Evolutionary conservation across 2,888 invertebrate genomes (phyloP).

Genomic region (Campoplex capitator): DNA sequence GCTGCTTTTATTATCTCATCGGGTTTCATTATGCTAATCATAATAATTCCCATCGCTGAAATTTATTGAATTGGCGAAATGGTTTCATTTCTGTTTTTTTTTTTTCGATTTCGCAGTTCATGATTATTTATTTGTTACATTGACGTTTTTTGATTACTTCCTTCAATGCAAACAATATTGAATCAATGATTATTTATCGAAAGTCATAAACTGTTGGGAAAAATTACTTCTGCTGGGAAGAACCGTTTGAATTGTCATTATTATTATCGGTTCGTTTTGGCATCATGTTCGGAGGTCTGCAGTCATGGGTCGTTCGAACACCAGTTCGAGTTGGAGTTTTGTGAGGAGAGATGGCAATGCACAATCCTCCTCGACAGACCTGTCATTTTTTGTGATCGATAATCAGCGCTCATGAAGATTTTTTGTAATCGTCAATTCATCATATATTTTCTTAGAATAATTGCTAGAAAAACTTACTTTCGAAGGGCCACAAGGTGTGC

Average conservation of each 20-base stretch:
- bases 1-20: too few relatives aligned
- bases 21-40: too few relatives aligned
- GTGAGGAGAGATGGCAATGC: not conserved
- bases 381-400: not conserved
- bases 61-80: too few relatives aligned
- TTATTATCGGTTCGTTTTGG: not conserved
- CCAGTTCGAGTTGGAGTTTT: not conserved
- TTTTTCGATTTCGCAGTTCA: too few relatives aligned
- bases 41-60: too few relatives aligned
- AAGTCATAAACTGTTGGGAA: not conserved
- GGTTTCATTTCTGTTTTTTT: too few relatives aligned
- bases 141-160: too few relatives aligned
- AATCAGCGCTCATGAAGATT: not conserved
- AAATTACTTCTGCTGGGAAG: not conserved
- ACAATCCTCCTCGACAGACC: not conserved
- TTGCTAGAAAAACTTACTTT: not conserved
- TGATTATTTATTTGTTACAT: too few relatives aligned
- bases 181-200: not conserved
- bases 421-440: not conserved
- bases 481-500: not conserved
- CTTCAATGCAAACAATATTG: not conserved
- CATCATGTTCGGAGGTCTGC: not conserved
- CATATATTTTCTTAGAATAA: not conserved
- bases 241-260: not conserved
- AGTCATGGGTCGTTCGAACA: not conserved